Evolutionary conservation across 2,888 invertebrate genomes (phyloP), one percentile per base, ranked within the genome.

Genomic region (Bruchidius siliquastri): DNA sequence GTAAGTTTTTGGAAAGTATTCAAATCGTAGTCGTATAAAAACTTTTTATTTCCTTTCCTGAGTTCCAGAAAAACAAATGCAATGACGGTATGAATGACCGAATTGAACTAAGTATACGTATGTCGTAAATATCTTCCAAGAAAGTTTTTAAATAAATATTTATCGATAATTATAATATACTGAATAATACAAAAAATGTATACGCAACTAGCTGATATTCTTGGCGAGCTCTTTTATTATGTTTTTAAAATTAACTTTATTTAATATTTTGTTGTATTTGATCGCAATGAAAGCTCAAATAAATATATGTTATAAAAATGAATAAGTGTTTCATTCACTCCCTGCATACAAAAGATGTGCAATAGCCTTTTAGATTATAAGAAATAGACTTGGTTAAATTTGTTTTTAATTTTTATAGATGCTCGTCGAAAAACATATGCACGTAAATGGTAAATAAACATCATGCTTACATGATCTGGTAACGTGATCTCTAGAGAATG

Each of bases 241-340:
- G 92, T 90, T 92, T 91, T 91, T 77, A 80, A 91, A 91, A 92
- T 85, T 82, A 82, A 91, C 91, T 91, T 92, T 92, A 92, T 92
- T 92, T 92, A 91, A 81, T 92, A 92, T 92, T 92, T 92, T 92
- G 92, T 92, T 92, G 92, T 92, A 92, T 92, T 92, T 92, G 91
- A 92, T 92, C 91, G 92, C 92, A 92, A 92, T 92, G 91, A 92
- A 92, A 91, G 92, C 92, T 92, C 92, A 93, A 92, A 92, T 92
- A 92, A 92, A 92, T 92, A 92, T 92, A 92, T 92, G 92, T 92
- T 92, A 92, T 92, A 91, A 92, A 90, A 86, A 85, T 72, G 68
- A 73, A 72, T 73, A 75, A 72, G 73, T 74, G 72, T 73, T 73
- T 49, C 49, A 49, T 1, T 49, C 8, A 26, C 26, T 4, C 2